Evolutionary conservation across 2,888 invertebrate genomes (phyloP).

Genomic region (Penaeus monodon): DNA sequence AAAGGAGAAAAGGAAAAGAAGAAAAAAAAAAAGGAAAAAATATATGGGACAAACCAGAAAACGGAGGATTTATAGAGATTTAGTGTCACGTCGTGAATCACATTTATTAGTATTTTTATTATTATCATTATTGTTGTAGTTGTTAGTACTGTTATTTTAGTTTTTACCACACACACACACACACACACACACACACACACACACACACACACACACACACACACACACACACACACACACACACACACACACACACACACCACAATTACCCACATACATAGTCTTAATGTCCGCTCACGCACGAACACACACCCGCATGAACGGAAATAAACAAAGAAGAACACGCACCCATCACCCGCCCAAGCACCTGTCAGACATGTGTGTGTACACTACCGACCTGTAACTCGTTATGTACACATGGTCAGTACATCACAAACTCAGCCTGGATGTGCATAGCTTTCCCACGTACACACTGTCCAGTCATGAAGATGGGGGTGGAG

Average conservation of each 20-base stretch:
- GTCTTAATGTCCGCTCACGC: neutral
- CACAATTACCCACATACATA: neutral
- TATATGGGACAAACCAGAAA: neutral
- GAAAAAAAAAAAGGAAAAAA: neutral
- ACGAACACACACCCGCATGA: constrained; percentile 2
- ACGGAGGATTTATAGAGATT: neutral
- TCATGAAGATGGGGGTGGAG: too few relatives aligned
- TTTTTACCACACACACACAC: neutral
- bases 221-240: constrained; percentile 14
- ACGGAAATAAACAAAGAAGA: neutral
- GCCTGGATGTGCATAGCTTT: too few relatives aligned
- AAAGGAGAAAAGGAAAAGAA: neutral
- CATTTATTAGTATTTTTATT: too few relatives aligned
- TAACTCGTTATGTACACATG: too few relatives aligned
- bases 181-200: constrained; percentile 19
- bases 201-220: constrained; percentile 19
- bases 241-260: constrained; percentile 14
- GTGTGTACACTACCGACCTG: too few relatives aligned
- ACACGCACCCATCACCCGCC: too few relatives aligned
- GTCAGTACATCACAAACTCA: too few relatives aligned
- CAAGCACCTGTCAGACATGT: too few relatives aligned
- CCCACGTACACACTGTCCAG: too few relatives aligned
- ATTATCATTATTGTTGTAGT: too few relatives aligned
- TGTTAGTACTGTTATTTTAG: too few relatives aligned
- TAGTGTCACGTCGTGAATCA: too few relatives aligned